phyloP scores from a whole-genome alignment of 2,113 vertebrate species.

The Regulus satrapa region DNA sequence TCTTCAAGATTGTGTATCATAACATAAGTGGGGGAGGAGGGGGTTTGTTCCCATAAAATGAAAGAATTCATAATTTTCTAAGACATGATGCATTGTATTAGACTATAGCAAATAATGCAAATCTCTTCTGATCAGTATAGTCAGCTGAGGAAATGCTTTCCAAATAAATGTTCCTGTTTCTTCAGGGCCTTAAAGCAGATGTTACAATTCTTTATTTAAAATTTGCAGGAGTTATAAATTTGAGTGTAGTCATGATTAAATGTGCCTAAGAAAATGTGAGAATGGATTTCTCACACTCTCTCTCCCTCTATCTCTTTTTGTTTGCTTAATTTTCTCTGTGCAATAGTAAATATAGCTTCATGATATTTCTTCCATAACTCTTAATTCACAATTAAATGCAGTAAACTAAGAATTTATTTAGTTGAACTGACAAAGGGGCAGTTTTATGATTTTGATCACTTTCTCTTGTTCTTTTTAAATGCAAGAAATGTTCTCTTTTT shows the following conservation, averaged over 20 bases:
- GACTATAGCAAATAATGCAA: neutral
- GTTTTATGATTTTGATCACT: neutral
- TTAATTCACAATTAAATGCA: neutral
- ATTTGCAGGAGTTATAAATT: neutral
- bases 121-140: neutral
- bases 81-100: neutral
- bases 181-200: constrained; percentile 31
- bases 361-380: neutral
- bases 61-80: neutral
- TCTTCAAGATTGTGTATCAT: neutral
- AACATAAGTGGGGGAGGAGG: neutral
- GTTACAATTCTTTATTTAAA: constrained; percentile 35
- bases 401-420: neutral
- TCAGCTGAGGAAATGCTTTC: neutral
- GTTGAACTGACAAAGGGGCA: neutral
- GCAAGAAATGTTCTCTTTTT: neutral
- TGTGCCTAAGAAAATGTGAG: neutral
- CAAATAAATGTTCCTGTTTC: neutral
- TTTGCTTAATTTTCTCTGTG: neutral
- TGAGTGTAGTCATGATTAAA: neutral
- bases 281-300: neutral
- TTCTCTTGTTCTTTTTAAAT: neutral
- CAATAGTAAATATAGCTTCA: neutral
- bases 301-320: neutral
- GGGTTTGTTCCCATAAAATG: neutral